Evolutionary conservation across 30 jellyfish, hydroid and myxozoan species (phyloP), one percentile per base, ranked within the genome.

Genomic region (Sanderia malayensis): DNA sequence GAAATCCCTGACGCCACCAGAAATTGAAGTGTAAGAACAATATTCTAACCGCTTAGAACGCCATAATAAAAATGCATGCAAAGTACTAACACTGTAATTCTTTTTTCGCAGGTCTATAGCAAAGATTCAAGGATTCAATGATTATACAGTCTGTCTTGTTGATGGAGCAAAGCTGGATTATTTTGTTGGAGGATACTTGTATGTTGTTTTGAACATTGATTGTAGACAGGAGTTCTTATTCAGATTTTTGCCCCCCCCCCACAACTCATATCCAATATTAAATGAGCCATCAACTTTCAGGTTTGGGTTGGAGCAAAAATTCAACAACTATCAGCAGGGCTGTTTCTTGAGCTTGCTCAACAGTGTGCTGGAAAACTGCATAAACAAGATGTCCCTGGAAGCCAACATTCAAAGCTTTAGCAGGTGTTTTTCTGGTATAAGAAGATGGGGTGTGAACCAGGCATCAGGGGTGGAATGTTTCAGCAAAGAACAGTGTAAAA

Each of bases 141-240:
- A 78, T 27, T 78, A 63, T 37, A 47, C 18, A 18, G 67, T 78
- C 21, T 78, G 72, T 32, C 81, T 78, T 34, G 41, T 52, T 32
- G 76, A 78, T 21, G 89, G 82, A n/a, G 82, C 89, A 31, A 52
- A 46, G 29, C 31, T 78, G 34, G 89, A 78, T 52, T 78, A 64
- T 44, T 78, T 45, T 65, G 89, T 78, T 46, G 89, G 82, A 31
- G 89, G 82, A 8, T 66, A 64, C 46, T 58, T 78, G 89, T 65
- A 52, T 64, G 89, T 78, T 3, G 15, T 31, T 11, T 41, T 37
- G 52, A 37, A 4, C 52, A 4, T 37, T 13, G 13, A 37, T 37
- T 37, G 52, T 37, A 37, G 6, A 13, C 52, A 4, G 13, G 52
- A 37, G 13, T 6, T 4, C 52, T 37, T 37, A 37, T 37, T 37